These are phyloP conservation scores for Ciona savignyi DNA, from an alignment of 23 tunicate genomes.

Conservation along the genomic window DNA sequence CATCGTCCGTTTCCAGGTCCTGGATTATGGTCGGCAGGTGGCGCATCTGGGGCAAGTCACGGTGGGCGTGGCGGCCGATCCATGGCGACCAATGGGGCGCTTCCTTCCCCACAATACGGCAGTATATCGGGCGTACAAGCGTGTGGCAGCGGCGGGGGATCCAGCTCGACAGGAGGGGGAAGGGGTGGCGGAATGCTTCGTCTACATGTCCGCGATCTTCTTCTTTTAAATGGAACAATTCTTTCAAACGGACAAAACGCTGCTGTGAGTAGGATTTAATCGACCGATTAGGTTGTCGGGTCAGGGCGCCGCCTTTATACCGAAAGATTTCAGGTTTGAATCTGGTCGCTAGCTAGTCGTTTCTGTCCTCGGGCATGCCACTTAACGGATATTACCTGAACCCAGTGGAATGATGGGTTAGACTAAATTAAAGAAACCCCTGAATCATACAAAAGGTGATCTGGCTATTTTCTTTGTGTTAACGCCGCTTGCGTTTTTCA, in stretches of 20 bases:
- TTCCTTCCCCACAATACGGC: conserved; percentile 11
- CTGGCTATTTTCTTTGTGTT: no score
- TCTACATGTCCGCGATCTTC: background rate
- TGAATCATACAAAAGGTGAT: background rate
- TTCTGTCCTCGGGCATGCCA: no score
- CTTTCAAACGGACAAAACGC: conserved; percentile 6
- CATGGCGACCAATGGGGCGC: background rate
- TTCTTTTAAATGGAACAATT: background rate
- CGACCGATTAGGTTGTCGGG: no score
- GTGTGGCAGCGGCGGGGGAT: conserved; percentile 22
- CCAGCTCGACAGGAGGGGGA: conserved; percentile 7
- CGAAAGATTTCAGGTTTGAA: no score
- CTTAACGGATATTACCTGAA: no score
- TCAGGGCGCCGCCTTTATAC: no score
- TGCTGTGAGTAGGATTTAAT: background rate
- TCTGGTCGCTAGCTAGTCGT: no score
- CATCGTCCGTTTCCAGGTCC: conserved; percentile 6
- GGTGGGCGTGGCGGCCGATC: conserved; percentile 21
- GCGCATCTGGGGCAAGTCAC: conserved; percentile 27
- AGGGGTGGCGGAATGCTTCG: conserved; percentile 22
- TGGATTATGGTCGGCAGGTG: background rate
- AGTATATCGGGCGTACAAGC: background rate
- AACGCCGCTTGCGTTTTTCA: no score
- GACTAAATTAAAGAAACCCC: no score
- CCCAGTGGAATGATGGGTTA: no score